Conservation (phyloP, 2,113 vertebrate species). For the Platycercus adscitus region DNA sequence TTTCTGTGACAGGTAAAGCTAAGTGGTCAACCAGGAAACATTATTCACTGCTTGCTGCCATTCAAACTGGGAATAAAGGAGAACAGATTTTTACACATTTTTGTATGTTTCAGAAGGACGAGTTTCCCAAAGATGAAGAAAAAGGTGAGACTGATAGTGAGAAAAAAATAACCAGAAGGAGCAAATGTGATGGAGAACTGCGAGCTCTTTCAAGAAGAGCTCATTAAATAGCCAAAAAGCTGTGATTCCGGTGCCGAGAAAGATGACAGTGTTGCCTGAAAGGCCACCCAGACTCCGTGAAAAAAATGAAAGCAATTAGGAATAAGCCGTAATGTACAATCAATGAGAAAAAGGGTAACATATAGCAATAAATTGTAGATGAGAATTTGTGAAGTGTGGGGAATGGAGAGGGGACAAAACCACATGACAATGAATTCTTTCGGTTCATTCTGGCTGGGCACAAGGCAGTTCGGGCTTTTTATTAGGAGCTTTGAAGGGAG, state of each 20-base stretch:
- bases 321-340: not conserved
- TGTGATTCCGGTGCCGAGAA: not conserved
- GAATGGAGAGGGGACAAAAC: not conserved
- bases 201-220: not conserved
- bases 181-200: not conserved
- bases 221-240: conserved; percentile 13
- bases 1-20: not conserved
- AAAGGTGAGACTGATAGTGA: not conserved
- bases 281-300: not conserved
- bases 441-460: not conserved
- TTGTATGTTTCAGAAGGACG: not conserved
- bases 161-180: not conserved
- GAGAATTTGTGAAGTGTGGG: not conserved
- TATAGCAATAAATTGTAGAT: not conserved
- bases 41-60: not conserved
- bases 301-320: not conserved
- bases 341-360: not conserved
- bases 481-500: not conserved
- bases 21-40: not conserved
- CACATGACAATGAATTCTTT: not conserved
- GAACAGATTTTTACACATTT: not conserved
- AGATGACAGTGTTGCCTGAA: not conserved
- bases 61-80: not conserved
- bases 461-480: not conserved
- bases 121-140: not conserved